phyloP scores from a whole-genome alignment of 1,140 invertebrate species.

The Trigoniulus corallinus region DNA sequence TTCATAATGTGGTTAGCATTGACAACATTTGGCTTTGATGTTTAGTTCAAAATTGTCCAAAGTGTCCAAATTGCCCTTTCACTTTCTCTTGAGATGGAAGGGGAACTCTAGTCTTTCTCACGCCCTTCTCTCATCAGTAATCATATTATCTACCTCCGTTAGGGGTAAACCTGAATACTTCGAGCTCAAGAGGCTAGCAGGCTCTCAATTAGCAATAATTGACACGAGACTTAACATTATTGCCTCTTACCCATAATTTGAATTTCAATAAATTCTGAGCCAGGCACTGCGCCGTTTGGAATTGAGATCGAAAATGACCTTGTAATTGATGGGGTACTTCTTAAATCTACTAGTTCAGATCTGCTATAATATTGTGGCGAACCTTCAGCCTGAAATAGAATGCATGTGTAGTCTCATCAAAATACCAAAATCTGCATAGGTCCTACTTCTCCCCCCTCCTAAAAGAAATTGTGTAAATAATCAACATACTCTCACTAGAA shows the following conservation, averaged over 20 bases:
- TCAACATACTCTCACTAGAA: conserved; percentile 53
- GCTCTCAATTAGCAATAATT: not conserved
- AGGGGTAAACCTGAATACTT: no score
- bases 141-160: no score
- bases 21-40: no score
- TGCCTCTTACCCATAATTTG: not conserved
- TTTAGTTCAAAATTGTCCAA: no score
- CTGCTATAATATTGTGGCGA: conserved; percentile 55
- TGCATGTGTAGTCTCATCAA: not conserved
- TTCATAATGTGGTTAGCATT: no score
- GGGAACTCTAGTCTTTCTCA: no score
- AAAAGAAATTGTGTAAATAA: no score
- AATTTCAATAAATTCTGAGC: not conserved
- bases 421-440: not conserved
- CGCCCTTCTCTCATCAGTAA: no score
- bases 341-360: conserved; percentile 48
- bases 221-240: not conserved
- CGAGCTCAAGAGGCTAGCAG: no score
- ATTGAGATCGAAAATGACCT: not conserved
- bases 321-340: not conserved
- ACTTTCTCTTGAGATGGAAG: no score
- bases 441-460: no score
- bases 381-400: conserved; percentile 45
- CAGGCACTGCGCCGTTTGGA: not conserved
- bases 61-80: no score